These are phyloP conservation scores for Ips nitidus DNA, from an alignment of 1,140 invertebrate species.

Conservation along the genomic window DNA sequence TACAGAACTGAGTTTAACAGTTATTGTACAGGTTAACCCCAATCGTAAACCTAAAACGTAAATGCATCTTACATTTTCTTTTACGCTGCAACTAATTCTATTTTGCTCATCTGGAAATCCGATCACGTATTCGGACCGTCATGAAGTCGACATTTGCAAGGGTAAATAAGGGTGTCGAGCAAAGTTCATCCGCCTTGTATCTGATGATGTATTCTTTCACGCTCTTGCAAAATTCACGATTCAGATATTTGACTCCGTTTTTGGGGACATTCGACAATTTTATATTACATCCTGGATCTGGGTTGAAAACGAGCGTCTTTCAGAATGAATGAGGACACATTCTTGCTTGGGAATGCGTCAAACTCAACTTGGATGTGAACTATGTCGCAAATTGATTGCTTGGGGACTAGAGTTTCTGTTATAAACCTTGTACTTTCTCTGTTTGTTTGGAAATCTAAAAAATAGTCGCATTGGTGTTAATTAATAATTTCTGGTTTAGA, in stretches of 20 bases:
- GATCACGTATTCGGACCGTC: conserved; percentile 7
- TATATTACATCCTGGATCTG: not conserved
- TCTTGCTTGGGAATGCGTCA: too few relatives aligned
- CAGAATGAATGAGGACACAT: not conserved
- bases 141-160: conserved; percentile 18
- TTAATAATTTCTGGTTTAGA: too few relatives aligned
- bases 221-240: conserved; percentile 15
- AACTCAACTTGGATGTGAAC: too few relatives aligned
- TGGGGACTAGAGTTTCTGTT: too few relatives aligned
- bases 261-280: conserved; percentile 4
- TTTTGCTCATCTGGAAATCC: not conserved
- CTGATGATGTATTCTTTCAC: conserved; percentile 23
- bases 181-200: conserved; percentile 15
- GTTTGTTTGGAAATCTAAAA: too few relatives aligned
- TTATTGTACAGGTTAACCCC: too few relatives aligned
- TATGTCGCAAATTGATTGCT: too few relatives aligned
- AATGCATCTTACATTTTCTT: not conserved
- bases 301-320: not conserved
- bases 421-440: too few relatives aligned
- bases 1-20: too few relatives aligned
- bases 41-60: not conserved
- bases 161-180: conserved; percentile 16
- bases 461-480: too few relatives aligned
- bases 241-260: conserved; percentile 16
- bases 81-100: not conserved